Percentiles rank a stretch among this genome's conserved stretches.
phyloP scores from a whole-genome alignment of 2,797 vertebrate species.

The Cynopterus sphinx region DNA sequence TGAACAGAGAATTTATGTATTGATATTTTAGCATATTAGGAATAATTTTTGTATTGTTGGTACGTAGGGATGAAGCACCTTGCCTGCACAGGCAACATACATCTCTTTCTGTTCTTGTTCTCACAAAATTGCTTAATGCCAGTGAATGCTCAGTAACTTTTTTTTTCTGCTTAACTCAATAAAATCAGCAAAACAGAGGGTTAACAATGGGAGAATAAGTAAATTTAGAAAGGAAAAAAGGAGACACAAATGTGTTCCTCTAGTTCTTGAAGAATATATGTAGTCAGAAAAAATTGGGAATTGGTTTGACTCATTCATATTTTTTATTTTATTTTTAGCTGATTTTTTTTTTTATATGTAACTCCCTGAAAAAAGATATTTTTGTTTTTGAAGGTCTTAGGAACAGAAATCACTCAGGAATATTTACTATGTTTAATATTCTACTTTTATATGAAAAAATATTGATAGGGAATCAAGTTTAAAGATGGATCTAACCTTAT shows the following conservation, averaged over 20 bases:
- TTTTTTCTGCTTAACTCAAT: conserved; percentile 1
- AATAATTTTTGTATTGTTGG: background rate
- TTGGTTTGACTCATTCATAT: background rate
- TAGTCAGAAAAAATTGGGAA: background rate
- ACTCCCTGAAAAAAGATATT: background rate
- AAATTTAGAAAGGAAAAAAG: background rate
- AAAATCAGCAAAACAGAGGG: background rate
- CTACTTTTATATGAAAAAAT: background rate
- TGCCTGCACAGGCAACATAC: background rate
- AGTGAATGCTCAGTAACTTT: background rate
- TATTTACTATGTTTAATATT: background rate
- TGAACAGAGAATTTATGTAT: background rate
- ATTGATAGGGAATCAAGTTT: background rate
- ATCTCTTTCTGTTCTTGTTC: background rate
- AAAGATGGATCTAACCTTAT: background rate
- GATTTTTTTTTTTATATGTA: background rate
- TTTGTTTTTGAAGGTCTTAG: conserved; percentile 29
- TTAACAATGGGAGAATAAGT: background rate
- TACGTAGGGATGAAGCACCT: background rate
- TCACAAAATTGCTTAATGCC: background rate
- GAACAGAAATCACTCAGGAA: background rate
- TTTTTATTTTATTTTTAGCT: background rate
- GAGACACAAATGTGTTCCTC: background rate
- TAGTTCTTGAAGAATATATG: background rate
- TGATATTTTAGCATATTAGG: background rate